Evolutionary conservation across 1,140 invertebrate genomes (phyloP), one percentile per base, ranked within the genome.

Genomic region (Mya arenaria): DNA sequence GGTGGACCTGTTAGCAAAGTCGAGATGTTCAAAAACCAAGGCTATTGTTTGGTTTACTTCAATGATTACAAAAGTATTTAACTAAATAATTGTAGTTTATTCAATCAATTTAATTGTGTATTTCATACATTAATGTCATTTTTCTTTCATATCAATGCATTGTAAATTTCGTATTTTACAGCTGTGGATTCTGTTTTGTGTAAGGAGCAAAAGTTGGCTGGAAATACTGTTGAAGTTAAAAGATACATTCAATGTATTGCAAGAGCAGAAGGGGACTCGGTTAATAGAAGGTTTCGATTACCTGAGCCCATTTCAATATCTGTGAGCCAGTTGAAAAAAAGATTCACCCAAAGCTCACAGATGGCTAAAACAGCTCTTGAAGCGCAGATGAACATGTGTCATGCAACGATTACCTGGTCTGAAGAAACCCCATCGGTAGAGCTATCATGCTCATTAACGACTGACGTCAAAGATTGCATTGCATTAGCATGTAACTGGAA

Each of bases 201-300:
- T 52, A 71, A 71, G 39, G 23, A 62, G 10, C 85, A 86, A 39
- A 73, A 30, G 15, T 23, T 86, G 15, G 63, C 73, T 44, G 60
- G 44, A 32, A 23, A 19, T 0, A 6, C 3, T 1, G 32, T 86
- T 10, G 36, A 55, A 17, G 83, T 86, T 8, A 63, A 65, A 48
- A 28, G 55, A 25, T 86, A 86, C 60, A 30, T 74, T 23, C 74
- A 75, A 52, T 83, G 83, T 25, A 74, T 86, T 32, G 85, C 79
- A 4, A 32, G 39, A 13, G 69, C 75, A 23, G 85, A 83, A 34
- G 85, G 85, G n/a, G 74, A 66, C 4, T 10, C 15, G 1, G 36
- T 19, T 0, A 62, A 77, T 17, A 28, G 60, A 65, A 23, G 28
- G 1, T 71, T 84, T 23, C 8, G n/a, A 10, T 28, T 52, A 15